Evolutionary conservation across 2,888 invertebrate species (phyloP).

Genomic region (Acronicta aceris): DNA sequence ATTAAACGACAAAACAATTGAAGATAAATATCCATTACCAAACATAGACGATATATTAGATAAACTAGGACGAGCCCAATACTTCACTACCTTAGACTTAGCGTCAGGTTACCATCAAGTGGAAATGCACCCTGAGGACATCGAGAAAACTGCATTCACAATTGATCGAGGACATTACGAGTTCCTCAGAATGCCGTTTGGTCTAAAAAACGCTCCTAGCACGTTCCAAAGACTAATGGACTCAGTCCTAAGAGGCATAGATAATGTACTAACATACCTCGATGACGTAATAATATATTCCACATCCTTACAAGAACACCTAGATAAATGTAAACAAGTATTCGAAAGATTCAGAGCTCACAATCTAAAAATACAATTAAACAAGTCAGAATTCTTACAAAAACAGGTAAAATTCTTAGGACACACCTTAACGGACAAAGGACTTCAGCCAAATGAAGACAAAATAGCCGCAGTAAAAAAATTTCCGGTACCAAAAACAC

Average conservation of each 20-base stretch:
- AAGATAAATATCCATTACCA: conserved; percentile 55
- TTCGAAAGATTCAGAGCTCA: conserved; percentile 51
- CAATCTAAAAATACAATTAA: conserved; percentile 50
- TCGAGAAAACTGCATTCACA: conserved; percentile 62
- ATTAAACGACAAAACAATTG: conserved; percentile 52
- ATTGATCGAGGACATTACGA: conserved; percentile 63
- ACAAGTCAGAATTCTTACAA: conserved; percentile 51
- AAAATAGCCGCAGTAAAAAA: conserved; percentile 54
- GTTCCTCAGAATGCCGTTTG: conserved; percentile 64
- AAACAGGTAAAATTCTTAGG: conserved; percentile 42
- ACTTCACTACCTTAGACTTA: conserved; percentile 56
- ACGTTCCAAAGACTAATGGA: conserved; percentile 68
- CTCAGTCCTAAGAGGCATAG: conserved; percentile 56
- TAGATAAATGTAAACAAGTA: conserved; percentile 47
- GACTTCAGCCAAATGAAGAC: conserved; percentile 55
- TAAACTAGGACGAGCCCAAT: conserved; percentile 43
- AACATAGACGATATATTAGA: conserved; percentile 56
- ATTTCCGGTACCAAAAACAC: conserved; percentile 52
- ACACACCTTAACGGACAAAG: conserved; percentile 46
- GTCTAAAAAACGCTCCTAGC: conserved; percentile 60
- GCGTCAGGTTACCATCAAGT: conserved; percentile 44
- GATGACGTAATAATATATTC: conserved; percentile 30
- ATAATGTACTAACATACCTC: conserved; percentile 40
- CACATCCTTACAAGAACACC: conserved; percentile 46
- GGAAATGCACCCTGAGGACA: conserved; percentile 37